Evolutionary conservation across 2,888 invertebrate genomes (phyloP).

Genomic region (Melikaiella ostensackeni): DNA sequence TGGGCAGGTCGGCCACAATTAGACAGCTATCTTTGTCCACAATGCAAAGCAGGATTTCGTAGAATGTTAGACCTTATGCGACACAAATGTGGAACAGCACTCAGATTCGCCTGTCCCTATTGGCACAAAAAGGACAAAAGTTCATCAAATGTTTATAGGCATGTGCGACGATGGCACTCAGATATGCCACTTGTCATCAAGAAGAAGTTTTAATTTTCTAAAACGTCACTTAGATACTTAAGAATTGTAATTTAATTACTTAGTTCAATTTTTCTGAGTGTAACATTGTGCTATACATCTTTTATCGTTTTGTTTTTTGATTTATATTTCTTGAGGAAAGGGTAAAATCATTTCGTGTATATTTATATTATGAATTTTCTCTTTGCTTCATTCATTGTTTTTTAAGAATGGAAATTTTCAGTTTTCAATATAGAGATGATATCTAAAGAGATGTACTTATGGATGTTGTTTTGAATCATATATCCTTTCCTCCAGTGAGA

Average conservation of each 20-base stretch:
- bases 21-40: constrained; percentile 68
- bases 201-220: constrained; percentile 65
- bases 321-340: neutral
- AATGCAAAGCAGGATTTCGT: constrained; percentile 71
- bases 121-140: constrained; percentile 76
- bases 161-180: constrained; percentile 75
- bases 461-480: neutral
- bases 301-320: neutral
- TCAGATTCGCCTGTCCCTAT: constrained; percentile 76
- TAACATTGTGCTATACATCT: neutral
- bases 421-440: neutral
- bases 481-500: neutral
- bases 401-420: neutral
- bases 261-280: neutral
- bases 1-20: constrained; percentile 46
- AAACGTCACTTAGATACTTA: neutral
- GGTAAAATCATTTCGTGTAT: neutral
- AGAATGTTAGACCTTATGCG: constrained; percentile 73
- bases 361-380: too few species aligned
- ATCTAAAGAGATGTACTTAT: neutral
- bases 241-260: neutral
- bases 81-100: constrained; percentile 75
- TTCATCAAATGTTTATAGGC: constrained; percentile 74
- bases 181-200: constrained; percentile 68
- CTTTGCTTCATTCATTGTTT: neutral